These are phyloP conservation scores for Aptenodytes patagonicus DNA, from an alignment of 2,113 vertebrate species.

Conservation along the genomic window DNA sequence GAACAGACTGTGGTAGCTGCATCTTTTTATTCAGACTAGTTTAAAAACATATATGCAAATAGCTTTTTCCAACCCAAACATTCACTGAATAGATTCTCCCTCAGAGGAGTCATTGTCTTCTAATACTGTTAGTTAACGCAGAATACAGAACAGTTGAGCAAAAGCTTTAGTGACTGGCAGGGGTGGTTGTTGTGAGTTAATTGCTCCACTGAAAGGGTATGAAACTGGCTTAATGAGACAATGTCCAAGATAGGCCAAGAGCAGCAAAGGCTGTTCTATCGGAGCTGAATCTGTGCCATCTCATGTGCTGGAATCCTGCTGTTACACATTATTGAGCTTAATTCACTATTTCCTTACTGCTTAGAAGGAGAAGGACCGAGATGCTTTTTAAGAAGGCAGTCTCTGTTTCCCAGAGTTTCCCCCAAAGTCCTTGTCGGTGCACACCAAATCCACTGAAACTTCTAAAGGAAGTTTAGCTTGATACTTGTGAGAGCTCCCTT, in stretches of 20 bases:
- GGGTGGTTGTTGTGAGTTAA: not conserved
- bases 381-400: not conserved
- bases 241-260: not conserved
- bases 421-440: not conserved
- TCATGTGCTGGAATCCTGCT: not conserved
- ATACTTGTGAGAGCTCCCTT: not conserved
- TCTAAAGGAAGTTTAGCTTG: not conserved
- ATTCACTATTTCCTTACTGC: not conserved
- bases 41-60: not conserved
- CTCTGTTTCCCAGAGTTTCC: not conserved
- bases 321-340: not conserved
- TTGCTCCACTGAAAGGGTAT: not conserved
- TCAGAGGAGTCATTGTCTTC: not conserved
- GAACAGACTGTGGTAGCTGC: not conserved
- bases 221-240: not conserved
- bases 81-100: not conserved
- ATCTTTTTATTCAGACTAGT: no score
- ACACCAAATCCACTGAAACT: not conserved
- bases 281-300: not conserved
- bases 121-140: not conserved
- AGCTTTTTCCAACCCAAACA: not conserved
- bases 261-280: not conserved
- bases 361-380: not conserved
- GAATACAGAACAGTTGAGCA: not conserved
- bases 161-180: not conserved